Conservation (phyloP, 1,140 invertebrate species). For the Sinonovacula constricta region DNA sequence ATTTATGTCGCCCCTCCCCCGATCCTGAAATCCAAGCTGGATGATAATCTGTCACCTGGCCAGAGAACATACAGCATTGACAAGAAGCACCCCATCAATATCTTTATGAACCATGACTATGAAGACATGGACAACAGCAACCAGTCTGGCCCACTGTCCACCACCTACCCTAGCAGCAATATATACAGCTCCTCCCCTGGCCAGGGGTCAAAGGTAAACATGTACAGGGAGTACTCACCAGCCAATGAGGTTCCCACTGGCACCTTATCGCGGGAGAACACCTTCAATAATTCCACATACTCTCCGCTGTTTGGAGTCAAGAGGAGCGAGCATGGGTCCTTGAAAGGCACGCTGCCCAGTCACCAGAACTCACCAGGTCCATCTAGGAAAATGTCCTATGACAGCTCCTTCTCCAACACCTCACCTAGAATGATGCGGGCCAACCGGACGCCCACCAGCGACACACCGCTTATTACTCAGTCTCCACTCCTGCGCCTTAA, state of each 20-base stretch:
- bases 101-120: slow-evolving; percentile 63
- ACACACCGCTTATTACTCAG: slow-evolving; percentile 45
- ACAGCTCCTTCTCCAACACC: slow-evolving; percentile 47
- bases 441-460: slow-evolving; percentile 38
- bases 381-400: slow-evolving; percentile 46
- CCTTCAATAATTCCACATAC: slow-evolving; percentile 46
- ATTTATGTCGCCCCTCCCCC: slow-evolving; percentile 65
- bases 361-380: slow-evolving; percentile 16
- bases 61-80: slow-evolving; percentile 57
- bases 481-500: slow-evolving; percentile 45
- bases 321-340: slow-evolving; percentile 16
- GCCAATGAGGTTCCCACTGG: slow-evolving; percentile 33
- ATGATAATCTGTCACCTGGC: slow-evolving; percentile 32
- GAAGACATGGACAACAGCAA: slow-evolving; percentile 57
- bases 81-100: slow-evolving; percentile 53
- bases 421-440: slow-evolving; percentile 38
- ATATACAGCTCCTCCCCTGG: slow-evolving; percentile 12
- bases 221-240: slow-evolving; percentile 37
- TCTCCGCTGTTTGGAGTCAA: slow-evolving; percentile 36
- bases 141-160: not conserved
- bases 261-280: slow-evolving; percentile 43
- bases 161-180: slow-evolving; percentile 15
- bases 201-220: not conserved
- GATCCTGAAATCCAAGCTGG: slow-evolving; percentile 52
- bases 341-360: slow-evolving; percentile 12